Conservation (phyloP, 2,113 vertebrate genomes). For the Cyprichromis sp. region DNA sequence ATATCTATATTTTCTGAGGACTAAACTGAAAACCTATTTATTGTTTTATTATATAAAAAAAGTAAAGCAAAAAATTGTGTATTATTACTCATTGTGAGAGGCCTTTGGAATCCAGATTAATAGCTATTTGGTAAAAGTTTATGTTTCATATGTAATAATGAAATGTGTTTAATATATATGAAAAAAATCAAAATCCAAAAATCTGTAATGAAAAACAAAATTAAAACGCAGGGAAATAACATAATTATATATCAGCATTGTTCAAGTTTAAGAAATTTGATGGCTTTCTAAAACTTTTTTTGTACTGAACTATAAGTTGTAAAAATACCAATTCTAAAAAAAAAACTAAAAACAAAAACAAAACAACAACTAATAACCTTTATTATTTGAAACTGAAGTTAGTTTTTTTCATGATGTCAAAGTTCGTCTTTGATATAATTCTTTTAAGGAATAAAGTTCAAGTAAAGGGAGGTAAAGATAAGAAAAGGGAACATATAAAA, state of each 20-base stretch:
- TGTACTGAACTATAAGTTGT: not conserved
- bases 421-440: not conserved
- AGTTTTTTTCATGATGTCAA: not conserved
- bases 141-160: not conserved
- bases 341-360: accelerated
- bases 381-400: not conserved
- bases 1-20: not conserved
- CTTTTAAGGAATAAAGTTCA: not conserved
- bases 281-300: not conserved
- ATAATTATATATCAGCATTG: not conserved
- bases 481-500: not conserved
- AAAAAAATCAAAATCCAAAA: not conserved
- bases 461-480: not conserved
- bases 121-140: not conserved
- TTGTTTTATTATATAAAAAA: not conserved
- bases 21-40: not conserved
- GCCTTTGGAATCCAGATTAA: not conserved
- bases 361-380: not conserved
- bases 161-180: not conserved
- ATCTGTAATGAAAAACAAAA: not conserved
- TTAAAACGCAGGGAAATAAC: not conserved
- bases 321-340: not conserved
- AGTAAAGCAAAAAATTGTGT: not conserved
- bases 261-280: not conserved
- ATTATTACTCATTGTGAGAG: not conserved